Evolutionary conservation across 2,113 vertebrate species (phyloP).

Genomic region (Martes martes): DNA sequence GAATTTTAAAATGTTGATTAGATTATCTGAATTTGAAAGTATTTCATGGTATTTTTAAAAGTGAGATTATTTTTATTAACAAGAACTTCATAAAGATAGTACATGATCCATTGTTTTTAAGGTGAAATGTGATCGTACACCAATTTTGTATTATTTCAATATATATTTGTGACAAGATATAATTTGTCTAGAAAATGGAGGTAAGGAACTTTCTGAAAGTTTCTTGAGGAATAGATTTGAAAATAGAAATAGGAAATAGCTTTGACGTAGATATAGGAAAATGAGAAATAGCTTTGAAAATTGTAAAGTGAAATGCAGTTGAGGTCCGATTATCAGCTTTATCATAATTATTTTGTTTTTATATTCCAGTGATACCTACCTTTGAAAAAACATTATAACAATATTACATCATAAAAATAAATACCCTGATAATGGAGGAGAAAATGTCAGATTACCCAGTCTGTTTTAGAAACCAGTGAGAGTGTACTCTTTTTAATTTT

Average conservation of each 20-base stretch:
- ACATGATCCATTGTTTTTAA: not conserved
- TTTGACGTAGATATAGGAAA: slow-evolving; percentile 37
- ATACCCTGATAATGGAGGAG: not conserved
- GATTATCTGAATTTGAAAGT: slow-evolving; percentile 20
- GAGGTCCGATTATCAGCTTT: not conserved
- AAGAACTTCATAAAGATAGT: not conserved
- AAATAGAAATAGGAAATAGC: not conserved
- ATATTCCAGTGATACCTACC: not conserved
- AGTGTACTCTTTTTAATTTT: not conserved
- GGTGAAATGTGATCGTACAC: not conserved
- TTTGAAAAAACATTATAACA: slow-evolving; percentile 13
- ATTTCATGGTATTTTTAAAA: not conserved
- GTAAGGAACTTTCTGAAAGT: not conserved
- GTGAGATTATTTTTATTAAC: slow-evolving; percentile 31
- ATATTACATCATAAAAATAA: slow-evolving; percentile 32
- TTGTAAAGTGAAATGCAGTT: not conserved
- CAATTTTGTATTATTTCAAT: not conserved
- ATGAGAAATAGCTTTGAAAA: slow-evolving; percentile 40
- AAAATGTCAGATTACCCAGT: not conserved
- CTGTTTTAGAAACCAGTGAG: not conserved
- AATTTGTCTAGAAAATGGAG: not conserved
- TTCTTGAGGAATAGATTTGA: slow-evolving; percentile 29
- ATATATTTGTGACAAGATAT: slow-evolving; percentile 11
- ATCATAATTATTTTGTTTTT: not conserved
- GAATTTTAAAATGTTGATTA: not conserved